Base-by-base conservation (phyloP, 30 jellyfish, hydroid and myxozoan genomes). In the Pelagia noctiluca region DNA sequence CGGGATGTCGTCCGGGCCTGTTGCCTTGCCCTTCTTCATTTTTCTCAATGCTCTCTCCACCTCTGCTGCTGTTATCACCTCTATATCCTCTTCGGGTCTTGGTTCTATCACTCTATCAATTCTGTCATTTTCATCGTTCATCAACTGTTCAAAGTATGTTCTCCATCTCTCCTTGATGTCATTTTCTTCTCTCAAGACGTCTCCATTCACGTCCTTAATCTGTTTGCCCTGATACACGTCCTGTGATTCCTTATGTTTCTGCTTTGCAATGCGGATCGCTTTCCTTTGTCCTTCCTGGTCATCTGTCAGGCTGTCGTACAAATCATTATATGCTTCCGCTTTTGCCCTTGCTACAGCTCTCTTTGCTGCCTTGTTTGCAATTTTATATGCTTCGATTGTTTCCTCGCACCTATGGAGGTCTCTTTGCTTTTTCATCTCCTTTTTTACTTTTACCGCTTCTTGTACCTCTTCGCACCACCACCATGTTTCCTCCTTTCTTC, bases 401-500 rank as follows among this genome's bases (percentile, higher is more conserved):
- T 66, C 79, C 10, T 66, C 62, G 3, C 21, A 16, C 64, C 79
- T 35, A 10, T 5, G 10, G 19, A 10, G 64, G 23, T 28, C 22
- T 22, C 79, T 2, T 10, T 10, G 54, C 8, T 28, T 66, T 10
- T 2, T 3, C 21, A 7, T 12, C 79, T 25, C n/a, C 81, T 24
- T 24, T 12, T 76, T 34, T 3, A 23, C 35, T 26, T 30, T 16
- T 22, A 26, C 62, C 35, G 82, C 77, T 22, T 54, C 78, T 34
- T 76, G 77, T 32, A 50, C 88, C 35, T 50, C 88, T 37, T 76
- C 88, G 49, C 63, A 22, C 88, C 88, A 49, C 82, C 83, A 76
- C 82, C 83, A 76, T 16, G 60, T 30, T 25, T 76, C 60, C 83
- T 37, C 30, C 25, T 76, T 28, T 32, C 47, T 30, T 25, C 63